A percentile compares a stretch with the other conserved stretches of the same genome.
Evolutionary conservation across 53 echinoderm and acorn worm genomes (phyloP).

Genomic region (Zoroaster sp.): DNA sequence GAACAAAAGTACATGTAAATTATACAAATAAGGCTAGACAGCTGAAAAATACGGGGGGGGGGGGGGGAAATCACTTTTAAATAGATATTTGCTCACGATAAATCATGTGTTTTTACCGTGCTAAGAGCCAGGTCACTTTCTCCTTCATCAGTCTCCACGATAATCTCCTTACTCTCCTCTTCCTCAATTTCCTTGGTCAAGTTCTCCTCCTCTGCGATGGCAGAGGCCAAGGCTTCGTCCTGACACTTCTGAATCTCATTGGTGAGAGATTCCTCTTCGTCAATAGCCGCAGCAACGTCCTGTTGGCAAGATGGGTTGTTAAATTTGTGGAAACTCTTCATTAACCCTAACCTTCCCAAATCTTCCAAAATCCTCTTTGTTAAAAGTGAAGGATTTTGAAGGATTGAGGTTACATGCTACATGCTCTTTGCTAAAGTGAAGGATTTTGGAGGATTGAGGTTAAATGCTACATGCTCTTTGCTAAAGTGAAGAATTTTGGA

Average conservation of each 20-base stretch:
- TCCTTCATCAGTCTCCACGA: slow-evolving; percentile 93
- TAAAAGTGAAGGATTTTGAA: no score
- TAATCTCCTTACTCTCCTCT: slow-evolving; percentile 88
- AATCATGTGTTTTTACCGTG: slow-evolving; percentile 44
- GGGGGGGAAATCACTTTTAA: background rate
- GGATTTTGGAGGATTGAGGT: no score
- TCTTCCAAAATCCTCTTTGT: no score
- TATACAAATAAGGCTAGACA: no score
- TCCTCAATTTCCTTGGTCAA: slow-evolving; percentile 89
- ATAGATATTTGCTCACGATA: background rate
- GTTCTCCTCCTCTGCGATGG: slow-evolving; percentile 93
- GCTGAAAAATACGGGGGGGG: background rate
- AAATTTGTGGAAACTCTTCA: background rate
- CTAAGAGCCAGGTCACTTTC: slow-evolving; percentile 88
- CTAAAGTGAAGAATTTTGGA: no score
- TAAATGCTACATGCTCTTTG: no score
- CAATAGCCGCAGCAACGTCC: slow-evolving; percentile 66
- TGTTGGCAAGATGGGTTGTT: background rate
- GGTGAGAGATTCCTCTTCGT: slow-evolving; percentile 94
- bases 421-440: no score
- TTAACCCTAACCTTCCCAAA: no score
- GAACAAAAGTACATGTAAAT: no score
- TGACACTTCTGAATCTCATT: slow-evolving; percentile 85
- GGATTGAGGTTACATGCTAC: no score
- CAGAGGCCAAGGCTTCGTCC: slow-evolving; percentile 91